These are phyloP conservation scores for Triplophysa yarkandensis DNA, from an alignment of 2,797 vertebrate genomes.

Conservation along the genomic window DNA sequence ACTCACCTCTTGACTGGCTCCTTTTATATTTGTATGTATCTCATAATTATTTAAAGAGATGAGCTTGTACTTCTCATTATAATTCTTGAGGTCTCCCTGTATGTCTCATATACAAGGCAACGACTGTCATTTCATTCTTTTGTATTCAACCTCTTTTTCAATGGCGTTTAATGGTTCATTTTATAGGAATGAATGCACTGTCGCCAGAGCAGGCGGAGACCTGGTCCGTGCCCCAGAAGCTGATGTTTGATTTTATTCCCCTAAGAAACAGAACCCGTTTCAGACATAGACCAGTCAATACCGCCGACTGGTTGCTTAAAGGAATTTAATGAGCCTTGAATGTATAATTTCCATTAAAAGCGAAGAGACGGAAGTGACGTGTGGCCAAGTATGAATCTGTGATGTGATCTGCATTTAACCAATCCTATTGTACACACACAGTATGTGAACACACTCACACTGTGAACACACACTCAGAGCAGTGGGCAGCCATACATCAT, in stretches of 20 bases:
- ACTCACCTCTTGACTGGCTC: conserved; percentile 20
- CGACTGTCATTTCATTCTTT: conserved; percentile 35
- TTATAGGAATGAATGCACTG: conserved; percentile 56
- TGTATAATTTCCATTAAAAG: conserved; percentile 34
- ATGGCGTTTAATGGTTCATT: conserved; percentile 62
- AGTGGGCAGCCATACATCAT: conserved; percentile 10
- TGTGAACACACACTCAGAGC: no score
- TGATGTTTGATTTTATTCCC: conserved; percentile 52
- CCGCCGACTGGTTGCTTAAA: conserved; percentile 29
- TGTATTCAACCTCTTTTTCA: conserved; percentile 47
- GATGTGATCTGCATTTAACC: no score
- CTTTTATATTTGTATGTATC: conserved; percentile 54
- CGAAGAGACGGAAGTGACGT: no score
- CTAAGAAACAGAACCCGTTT: conserved; percentile 30
- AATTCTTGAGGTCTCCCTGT: conserved; percentile 44
- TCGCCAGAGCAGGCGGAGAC: conserved; percentile 45
- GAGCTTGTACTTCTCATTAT: conserved; percentile 44
- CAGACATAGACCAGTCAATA: conserved; percentile 39
- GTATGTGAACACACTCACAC: no score
- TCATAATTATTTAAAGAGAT: conserved; percentile 57
- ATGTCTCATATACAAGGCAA: conserved; percentile 52
- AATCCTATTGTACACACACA: no score
- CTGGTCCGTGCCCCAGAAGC: conserved; percentile 27
- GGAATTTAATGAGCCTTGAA: conserved; percentile 40
- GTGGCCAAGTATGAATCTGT: no score